Percentiles rank a stretch among this genome's conserved stretches.
phyloP scores from a whole-genome alignment of 2,888 invertebrate genomes.

The Eupithecia insigniata region DNA sequence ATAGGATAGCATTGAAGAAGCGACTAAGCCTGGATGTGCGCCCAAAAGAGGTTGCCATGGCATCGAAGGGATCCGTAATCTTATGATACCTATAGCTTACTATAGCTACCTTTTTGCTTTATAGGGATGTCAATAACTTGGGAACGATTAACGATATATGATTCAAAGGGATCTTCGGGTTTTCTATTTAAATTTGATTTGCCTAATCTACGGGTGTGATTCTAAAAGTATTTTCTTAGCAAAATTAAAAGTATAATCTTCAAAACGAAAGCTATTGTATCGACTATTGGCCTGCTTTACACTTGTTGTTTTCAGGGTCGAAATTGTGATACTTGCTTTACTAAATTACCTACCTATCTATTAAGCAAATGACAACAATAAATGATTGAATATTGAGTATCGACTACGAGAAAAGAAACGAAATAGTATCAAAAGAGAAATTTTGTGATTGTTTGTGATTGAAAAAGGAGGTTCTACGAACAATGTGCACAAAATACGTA shows the following conservation, averaged over 20 bases:
- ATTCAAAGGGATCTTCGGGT: not conserved
- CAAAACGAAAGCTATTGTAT: not conserved
- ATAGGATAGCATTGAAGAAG: slow-evolving; percentile 78
- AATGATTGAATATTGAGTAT: too few species aligned
- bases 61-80: slow-evolving; percentile 77
- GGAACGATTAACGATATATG: slow-evolving; percentile 59
- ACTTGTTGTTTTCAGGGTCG: too few species aligned
- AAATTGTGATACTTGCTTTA: too few species aligned
- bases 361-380: too few species aligned
- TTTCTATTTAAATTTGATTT: not conserved
- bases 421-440: too few species aligned
- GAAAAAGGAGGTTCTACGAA: too few species aligned
- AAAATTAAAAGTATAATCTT: not conserved
- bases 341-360: too few species aligned
- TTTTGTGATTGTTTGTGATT: too few species aligned
- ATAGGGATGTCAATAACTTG: slow-evolving; percentile 62
- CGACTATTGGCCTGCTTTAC: too few species aligned
- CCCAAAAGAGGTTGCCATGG: slow-evolving; percentile 75
- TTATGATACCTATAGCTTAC: slow-evolving; percentile 68
- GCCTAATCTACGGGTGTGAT: not conserved
- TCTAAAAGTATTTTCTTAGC: not conserved
- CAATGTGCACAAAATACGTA: too few species aligned
- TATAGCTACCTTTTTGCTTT: slow-evolving; percentile 42
- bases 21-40: slow-evolving; percentile 73
- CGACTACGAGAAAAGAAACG: too few species aligned